These are phyloP conservation scores for Parazoanthus swiftii DNA, from an alignment of 92 coral and sea anemone genomes.

Conservation along the genomic window DNA sequence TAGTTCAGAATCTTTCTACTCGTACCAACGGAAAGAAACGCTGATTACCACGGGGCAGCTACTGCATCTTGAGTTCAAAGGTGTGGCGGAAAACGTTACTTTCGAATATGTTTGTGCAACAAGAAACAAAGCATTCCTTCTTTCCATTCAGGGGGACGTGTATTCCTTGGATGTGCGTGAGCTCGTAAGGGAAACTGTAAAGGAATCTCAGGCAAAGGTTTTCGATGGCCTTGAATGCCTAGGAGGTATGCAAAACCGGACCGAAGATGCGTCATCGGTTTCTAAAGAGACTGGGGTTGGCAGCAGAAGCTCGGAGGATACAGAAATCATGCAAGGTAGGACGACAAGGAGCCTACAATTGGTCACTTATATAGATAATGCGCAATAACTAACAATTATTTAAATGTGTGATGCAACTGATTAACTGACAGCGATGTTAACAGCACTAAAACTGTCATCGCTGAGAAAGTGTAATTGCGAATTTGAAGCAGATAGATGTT, in stretches of 20 bases:
- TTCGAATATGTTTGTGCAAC: conserved; percentile 10
- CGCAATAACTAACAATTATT: too few species aligned
- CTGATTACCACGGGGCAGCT: not conserved
- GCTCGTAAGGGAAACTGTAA: too few species aligned
- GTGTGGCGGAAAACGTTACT: not conserved
- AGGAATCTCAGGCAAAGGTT: not conserved
- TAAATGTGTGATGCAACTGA: too few species aligned
- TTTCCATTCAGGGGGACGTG: conserved; percentile 24
- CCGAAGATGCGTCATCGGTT: too few species aligned
- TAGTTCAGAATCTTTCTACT: not conserved
- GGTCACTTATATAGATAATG: too few species aligned
- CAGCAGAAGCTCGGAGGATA: not conserved
- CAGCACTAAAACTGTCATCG: too few species aligned
- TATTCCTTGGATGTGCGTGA: not conserved
- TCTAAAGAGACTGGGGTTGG: too few species aligned
- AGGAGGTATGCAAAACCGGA: too few species aligned
- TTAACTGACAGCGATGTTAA: too few species aligned
- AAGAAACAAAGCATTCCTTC: conserved; percentile 7
- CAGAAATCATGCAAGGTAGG: not conserved
- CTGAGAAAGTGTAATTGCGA: too few species aligned
- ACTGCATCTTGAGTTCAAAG: not conserved
- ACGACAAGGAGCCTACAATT: too few species aligned
- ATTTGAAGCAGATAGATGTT: too few species aligned
- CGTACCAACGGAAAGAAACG: not conserved
- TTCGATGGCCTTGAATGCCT: not conserved